Conservation (phyloP, 1,140 invertebrate species). For the Galleria mellonella region DNA sequence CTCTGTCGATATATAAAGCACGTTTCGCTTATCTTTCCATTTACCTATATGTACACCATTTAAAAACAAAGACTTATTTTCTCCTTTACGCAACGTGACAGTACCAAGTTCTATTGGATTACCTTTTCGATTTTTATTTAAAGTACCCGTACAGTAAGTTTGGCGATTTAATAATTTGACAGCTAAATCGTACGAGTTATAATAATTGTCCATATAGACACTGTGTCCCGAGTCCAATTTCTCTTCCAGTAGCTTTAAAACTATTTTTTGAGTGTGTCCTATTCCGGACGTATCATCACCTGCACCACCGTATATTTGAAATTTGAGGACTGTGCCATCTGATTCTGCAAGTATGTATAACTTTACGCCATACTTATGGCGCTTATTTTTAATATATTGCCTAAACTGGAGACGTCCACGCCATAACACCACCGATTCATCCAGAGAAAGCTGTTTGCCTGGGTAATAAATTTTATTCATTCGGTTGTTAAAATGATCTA, state of each 20-base stretch:
- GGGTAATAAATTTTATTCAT: constrained; percentile 32
- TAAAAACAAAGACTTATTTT: constrained; percentile 23
- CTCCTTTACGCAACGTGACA: constrained; percentile 19
- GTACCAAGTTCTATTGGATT: constrained; percentile 19
- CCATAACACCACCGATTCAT: constrained; percentile 57
- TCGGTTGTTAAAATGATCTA: constrained; percentile 32
- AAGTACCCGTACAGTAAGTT: constrained; percentile 28
- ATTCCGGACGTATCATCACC: constrained; percentile 9
- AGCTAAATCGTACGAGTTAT: constrained; percentile 20
- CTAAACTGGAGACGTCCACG: constrained; percentile 41
- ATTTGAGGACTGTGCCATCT: constrained; percentile 31
- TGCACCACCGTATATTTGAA: constrained; percentile 22
- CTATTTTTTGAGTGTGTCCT: constrained; percentile 25
- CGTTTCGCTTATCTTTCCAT: constrained; percentile 27
- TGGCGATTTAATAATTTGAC: constrained; percentile 23
- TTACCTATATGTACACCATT: constrained; percentile 25
- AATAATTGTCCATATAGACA: constrained; percentile 47
- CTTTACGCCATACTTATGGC: constrained; percentile 55
- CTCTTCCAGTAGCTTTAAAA: constrained; percentile 28
- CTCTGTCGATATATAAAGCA: constrained; percentile 16
- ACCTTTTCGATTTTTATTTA: constrained; percentile 20
- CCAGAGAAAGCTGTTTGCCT: constrained; percentile 37
- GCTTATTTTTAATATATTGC: constrained; percentile 47
- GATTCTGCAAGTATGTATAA: constrained; percentile 45
- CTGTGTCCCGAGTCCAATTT: constrained; percentile 30